Evolutionary conservation across 2,113 vertebrate genomes (phyloP).

Genomic region (Gasterosteus aculeatus): DNA sequence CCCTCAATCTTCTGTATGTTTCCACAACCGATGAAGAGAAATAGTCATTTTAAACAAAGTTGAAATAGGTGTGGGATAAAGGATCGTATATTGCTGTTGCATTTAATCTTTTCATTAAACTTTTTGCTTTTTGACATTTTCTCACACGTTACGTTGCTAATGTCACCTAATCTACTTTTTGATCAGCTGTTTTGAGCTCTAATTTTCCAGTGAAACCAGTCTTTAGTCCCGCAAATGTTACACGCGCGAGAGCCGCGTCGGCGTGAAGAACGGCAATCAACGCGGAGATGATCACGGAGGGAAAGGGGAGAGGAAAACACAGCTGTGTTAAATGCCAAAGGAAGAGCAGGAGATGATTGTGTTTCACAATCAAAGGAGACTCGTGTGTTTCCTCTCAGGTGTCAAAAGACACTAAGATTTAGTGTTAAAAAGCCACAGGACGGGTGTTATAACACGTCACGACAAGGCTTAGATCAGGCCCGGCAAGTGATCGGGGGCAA

Average conservation of each 20-base stretch:
- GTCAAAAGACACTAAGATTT: constrained; percentile 43
- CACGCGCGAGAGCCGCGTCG: constrained; percentile 21
- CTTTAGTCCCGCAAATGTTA: constrained; percentile 50
- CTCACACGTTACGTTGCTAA: constrained; percentile 32
- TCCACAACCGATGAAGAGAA: constrained; percentile 30
- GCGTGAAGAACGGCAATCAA: constrained; percentile 56
- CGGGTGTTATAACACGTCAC: constrained; percentile 62
- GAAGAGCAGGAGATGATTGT: constrained; percentile 59
- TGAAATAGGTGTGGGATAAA: constrained; percentile 21
- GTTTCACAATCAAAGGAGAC: constrained; percentile 64
- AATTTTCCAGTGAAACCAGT: constrained; percentile 31
- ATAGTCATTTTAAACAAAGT: constrained; percentile 26
- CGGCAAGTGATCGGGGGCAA: constrained; percentile 62
- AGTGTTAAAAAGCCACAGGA: constrained; percentile 22
- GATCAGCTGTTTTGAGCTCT: constrained; percentile 36
- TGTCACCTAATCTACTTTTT: constrained; percentile 41
- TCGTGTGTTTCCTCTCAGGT: constrained; percentile 41
- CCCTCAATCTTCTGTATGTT: constrained; percentile 49
- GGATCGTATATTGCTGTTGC: constrained; percentile 29
- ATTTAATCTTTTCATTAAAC: constrained; percentile 71
- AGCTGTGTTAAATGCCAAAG: constrained; percentile 77
- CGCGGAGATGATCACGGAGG: constrained; percentile 33
- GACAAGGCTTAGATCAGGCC: constrained; percentile 64
- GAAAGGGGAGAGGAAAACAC: constrained; percentile 41
- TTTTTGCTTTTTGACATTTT: constrained; percentile 33